Percentiles rank a stretch among this genome's conserved stretches.
Conservation (phyloP, 1,140 invertebrate species). For the Drosophila murphyi region DNA sequence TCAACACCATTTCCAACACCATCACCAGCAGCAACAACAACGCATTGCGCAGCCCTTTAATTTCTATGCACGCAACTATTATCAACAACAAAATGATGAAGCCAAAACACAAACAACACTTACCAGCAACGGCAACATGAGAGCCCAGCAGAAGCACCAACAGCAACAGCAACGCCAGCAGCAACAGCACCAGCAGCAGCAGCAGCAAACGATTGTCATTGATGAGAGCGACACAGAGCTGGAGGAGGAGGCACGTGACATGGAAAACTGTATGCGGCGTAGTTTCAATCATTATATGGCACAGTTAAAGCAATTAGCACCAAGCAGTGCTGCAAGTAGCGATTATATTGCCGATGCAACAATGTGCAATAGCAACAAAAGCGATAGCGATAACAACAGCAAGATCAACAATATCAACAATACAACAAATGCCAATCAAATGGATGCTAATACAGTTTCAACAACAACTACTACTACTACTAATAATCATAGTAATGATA, state of each 20-base stretch:
- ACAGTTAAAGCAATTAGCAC: constrained; percentile 65
- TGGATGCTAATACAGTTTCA: constrained; percentile 73
- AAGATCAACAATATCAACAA: constrained; percentile 53
- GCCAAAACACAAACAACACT: constrained; percentile 41
- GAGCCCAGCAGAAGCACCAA: constrained; percentile 43
- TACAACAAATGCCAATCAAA: constrained; percentile 75
- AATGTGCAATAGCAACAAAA: constrained; percentile 68
- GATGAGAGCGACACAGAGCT: constrained; percentile 74
- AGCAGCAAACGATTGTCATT: constrained; percentile 66
- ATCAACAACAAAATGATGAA: constrained; percentile 38
- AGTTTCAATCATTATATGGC: constrained; percentile 71
- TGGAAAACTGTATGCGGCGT: constrained; percentile 50
- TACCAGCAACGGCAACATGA: constrained; percentile 60
- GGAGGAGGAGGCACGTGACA: constrained; percentile 47
- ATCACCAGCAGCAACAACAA: constrained; percentile 42
- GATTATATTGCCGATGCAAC: constrained; percentile 40
- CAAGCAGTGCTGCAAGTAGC: constrained; percentile 26
- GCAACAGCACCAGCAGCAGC: constrained; percentile 14
- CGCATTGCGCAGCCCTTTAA: constrained; percentile 32
- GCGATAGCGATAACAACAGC: constrained; percentile 17
- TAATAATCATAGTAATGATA: constrained; percentile 47
- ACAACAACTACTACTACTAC: constrained; percentile 59
- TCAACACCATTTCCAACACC: constrained; percentile 23
- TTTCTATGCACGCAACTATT: constrained; percentile 49
- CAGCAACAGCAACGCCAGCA: constrained; percentile 31